These are phyloP conservation scores for Oophaga pumilio DNA, from an alignment of 2,113 vertebrate species.

Conservation along the genomic window DNA sequence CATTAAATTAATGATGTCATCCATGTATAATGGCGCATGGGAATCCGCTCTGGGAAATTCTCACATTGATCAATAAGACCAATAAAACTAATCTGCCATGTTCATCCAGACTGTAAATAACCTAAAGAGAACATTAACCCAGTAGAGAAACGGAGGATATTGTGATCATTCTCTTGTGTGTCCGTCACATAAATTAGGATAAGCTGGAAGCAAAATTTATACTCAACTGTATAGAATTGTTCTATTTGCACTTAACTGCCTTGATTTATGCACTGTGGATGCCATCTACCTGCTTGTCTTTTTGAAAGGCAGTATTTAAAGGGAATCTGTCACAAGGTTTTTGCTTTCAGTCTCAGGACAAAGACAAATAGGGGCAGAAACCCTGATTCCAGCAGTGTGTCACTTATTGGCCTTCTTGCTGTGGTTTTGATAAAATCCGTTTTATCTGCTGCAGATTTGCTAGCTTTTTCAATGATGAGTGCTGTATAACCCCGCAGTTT, in stretches of 20 bases:
- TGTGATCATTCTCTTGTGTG: conserved; percentile 20
- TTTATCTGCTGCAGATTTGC: no score
- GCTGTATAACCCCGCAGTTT: no score
- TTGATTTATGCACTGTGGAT: conserved; percentile 31
- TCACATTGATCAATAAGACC: not conserved
- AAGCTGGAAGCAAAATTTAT: conserved; percentile 22
- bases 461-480: no score
- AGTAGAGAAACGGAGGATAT: not conserved
- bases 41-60: no score
- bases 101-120: not conserved
- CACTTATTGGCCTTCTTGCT: no score
- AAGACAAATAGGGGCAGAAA: no score
- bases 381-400: no score
- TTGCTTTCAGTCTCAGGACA: no score
- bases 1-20: not conserved
- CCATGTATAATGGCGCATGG: not conserved
- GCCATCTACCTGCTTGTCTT: conserved; percentile 25
- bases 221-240: conserved; percentile 9
- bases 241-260: conserved; percentile 42
- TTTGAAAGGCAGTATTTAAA: conserved; percentile 9
- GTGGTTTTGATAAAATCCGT: no score
- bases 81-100: not conserved
- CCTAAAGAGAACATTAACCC: not conserved
- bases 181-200: not conserved
- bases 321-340: no score